Evolutionary conservation across 2,888 invertebrate genomes (phyloP).

Genomic region (Caradrina clavipalpis): DNA sequence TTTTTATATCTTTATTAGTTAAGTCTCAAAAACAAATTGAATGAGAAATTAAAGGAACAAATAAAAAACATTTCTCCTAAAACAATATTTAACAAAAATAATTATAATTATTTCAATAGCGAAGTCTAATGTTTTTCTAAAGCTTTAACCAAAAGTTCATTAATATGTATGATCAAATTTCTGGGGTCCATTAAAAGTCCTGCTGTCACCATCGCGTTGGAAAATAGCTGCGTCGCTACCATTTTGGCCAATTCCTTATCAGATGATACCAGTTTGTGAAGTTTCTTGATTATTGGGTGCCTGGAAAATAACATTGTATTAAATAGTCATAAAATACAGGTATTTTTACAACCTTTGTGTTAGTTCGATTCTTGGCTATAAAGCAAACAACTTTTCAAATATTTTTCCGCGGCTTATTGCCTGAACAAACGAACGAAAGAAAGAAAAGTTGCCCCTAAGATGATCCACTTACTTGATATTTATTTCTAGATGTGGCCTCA

Average conservation of each 20-base stretch:
- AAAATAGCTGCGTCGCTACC: conserved; percentile 97
- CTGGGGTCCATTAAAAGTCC: conserved; percentile 98
- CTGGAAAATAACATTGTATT: conserved; percentile 81
- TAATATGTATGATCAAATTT: conserved; percentile 95
- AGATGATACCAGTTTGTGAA: conserved; percentile 93
- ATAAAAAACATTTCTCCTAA: conserved; percentile 7
- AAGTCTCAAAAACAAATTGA: neutral
- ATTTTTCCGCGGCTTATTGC: no score
- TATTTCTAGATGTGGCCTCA: conserved; percentile 98
- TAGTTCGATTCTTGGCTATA: neutral
- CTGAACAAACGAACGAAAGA: no score
- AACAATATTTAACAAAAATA: conserved; percentile 15
- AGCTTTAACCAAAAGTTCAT: conserved; percentile 95
- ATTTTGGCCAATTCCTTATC: conserved; percentile 96
- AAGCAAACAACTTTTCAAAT: neutral
- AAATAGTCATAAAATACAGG: neutral
- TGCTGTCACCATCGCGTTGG: conserved; percentile 98
- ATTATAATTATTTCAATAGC: conserved; percentile 32
- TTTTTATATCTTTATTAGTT: neutral
- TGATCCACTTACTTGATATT: conserved; percentile 94
- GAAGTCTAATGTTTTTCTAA: conserved; percentile 93
- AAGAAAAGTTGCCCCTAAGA: no score
- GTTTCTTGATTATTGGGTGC: conserved; percentile 97
- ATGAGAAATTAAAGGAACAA: neutral
- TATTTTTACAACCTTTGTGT: neutral